Evolutionary conservation across 2,888 invertebrate species (phyloP), one percentile per base, ranked within the genome.

Genomic region (Lasioglossum lativentre): DNA sequence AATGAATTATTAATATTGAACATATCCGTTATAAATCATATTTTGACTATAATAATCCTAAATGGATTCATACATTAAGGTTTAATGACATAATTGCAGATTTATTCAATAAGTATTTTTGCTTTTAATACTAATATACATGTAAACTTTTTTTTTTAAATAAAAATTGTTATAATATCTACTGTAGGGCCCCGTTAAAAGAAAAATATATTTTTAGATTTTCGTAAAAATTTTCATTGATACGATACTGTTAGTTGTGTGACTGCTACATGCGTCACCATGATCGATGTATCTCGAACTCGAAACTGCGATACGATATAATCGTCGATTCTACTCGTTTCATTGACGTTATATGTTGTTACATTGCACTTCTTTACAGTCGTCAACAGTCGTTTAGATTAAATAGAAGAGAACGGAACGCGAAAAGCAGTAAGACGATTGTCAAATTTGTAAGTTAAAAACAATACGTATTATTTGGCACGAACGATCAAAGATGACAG

Each of bases 261-360:
- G 74, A 78, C 34, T 72, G 34, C 66, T 75, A 75, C 30, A 47
- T 87, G 82, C 90, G 86, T 89, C 88, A 90, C 74, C 27, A 71
- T 34, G 71, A 78, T 90, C 90, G 91, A 91, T 87, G 84, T 71
- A 82, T 89, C 90, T 90, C 90, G 90, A 91, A 88, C 78, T 90
- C 80, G 83, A 79, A 83, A 75, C 27, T 63, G 52, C 38, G 45
- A 47, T 66, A 75, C 89, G 87, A 85, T 83, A 71, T 71, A 75
- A 80, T 63, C 30, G 63, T 86, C 86, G 86, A 86, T 88, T 47
- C 8, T 42, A 80, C 74, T 75, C 68, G 40, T 85, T 87, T 80
- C 86, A 88, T 89, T 82, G 86, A 78, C 83, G 82, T 82, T 84
- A 59, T 81, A 75, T 30, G 40, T 52, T 70, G 23, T 23, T 63